Conservation (phyloP, 2,113 vertebrate species). For the Phyllostomus discolor region DNA sequence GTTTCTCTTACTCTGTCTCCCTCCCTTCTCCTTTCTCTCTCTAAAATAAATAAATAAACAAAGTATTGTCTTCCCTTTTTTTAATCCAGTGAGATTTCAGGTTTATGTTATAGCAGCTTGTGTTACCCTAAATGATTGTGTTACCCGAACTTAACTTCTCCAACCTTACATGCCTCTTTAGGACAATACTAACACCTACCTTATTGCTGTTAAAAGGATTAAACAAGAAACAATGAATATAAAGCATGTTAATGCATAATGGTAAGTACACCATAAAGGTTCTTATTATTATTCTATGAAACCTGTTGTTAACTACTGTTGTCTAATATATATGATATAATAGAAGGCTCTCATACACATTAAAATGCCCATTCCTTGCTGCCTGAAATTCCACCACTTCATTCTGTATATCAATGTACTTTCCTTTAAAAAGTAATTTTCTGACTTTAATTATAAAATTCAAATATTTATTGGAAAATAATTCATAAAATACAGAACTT, state of each 20-base stretch:
- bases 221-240: slow-evolving; percentile 26
- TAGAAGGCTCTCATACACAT: neutral
- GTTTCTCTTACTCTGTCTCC: no score
- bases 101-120: neutral
- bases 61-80: neutral
- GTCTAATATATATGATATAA: neutral
- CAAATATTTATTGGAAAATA: neutral
- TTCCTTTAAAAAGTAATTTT: slow-evolving; percentile 11
- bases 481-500: neutral
- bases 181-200: neutral
- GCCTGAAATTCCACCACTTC: neutral
- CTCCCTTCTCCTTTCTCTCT: no score
- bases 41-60: no score
- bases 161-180: neutral
- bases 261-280: neutral
- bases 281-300: slow-evolving; percentile 28
- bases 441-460: neutral
- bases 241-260: neutral
- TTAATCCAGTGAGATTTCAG: neutral
- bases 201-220: slow-evolving; percentile 29
- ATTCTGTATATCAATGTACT: neutral
- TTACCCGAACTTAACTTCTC: neutral
- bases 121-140: neutral
- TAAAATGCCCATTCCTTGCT: neutral
- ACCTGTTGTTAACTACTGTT: neutral